phyloP scores from a whole-genome alignment of 2,888 invertebrate genomes.

The Charanyca ferruginea region DNA sequence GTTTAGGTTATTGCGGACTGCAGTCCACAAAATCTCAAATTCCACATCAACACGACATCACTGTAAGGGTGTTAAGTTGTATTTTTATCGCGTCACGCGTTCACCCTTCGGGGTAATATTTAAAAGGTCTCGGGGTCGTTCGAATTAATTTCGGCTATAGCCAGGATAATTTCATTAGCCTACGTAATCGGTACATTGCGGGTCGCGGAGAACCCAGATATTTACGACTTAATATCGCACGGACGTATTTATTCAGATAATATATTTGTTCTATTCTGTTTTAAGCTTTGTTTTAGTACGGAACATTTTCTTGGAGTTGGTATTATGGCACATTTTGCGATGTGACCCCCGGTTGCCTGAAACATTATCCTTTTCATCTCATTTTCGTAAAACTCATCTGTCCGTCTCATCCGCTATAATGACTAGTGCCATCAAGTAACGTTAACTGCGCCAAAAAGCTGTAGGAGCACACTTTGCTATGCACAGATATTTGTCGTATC shows the following conservation, averaged over 20 bases:
- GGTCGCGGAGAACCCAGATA: slow-evolving; percentile 70
- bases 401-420: slow-evolving; percentile 43
- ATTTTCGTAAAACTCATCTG: slow-evolving; percentile 48
- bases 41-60: slow-evolving; percentile 44
- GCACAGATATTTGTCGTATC: too few relatives aligned
- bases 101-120: slow-evolving; percentile 73
- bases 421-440: slow-evolving; percentile 43
- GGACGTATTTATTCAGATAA: slow-evolving; percentile 67
- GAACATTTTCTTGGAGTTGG: slow-evolving; percentile 30
- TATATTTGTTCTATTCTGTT: slow-evolving; percentile 52
- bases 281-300: slow-evolving; percentile 21
- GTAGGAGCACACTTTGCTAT: slow-evolving; percentile 18
- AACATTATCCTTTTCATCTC: slow-evolving; percentile 55
- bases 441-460: slow-evolving; percentile 29
- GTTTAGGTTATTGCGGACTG: slow-evolving; percentile 13
- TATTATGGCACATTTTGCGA: slow-evolving; percentile 26
- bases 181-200: slow-evolving; percentile 69
- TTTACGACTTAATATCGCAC: slow-evolving; percentile 80
- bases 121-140: slow-evolving; percentile 77
- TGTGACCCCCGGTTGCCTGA: slow-evolving; percentile 49
- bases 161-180: slow-evolving; percentile 84
- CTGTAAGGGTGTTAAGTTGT: slow-evolving; percentile 62
- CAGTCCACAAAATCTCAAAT: slow-evolving; percentile 34
- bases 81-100: slow-evolving; percentile 73
- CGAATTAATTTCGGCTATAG: slow-evolving; percentile 82